Conservation (phyloP, 2,113 vertebrate genomes). For the Eretmochelys imbricata region DNA sequence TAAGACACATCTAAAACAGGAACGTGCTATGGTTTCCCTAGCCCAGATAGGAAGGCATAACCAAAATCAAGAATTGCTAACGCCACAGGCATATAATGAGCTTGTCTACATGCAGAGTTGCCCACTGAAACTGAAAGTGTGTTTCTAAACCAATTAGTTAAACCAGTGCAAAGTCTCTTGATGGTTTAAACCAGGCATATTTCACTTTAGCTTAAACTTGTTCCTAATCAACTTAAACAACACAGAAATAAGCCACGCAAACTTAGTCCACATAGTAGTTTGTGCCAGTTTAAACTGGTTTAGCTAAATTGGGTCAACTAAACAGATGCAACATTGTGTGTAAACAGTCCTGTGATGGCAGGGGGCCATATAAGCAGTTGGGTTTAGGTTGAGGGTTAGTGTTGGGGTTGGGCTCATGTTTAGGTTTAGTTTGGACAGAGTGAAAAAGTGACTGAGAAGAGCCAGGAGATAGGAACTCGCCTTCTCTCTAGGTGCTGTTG, state of each 20-base stretch:
- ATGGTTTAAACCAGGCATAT: background rate
- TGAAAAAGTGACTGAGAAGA: no score
- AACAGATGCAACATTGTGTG: background rate
- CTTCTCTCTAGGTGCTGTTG: background rate
- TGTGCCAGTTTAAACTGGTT: background rate
- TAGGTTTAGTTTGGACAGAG: background rate
- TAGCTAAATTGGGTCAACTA: background rate
- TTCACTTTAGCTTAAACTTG: background rate
- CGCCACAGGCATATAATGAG: background rate
- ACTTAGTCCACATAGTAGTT: background rate
- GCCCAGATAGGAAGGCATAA: background rate
- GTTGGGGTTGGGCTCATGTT: accelerated
- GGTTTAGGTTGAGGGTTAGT: background rate
- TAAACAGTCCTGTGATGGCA: background rate
- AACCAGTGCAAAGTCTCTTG: background rate
- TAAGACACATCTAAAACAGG: background rate
- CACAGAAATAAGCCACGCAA: background rate
- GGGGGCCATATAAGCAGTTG: accelerated
- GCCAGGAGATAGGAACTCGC: background rate
- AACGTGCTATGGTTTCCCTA: background rate
- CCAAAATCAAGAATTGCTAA: background rate
- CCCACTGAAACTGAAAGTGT: background rate
- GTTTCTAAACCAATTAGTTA: background rate
- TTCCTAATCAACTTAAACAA: background rate
- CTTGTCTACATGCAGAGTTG: background rate